Evolutionary conservation across 2,888 invertebrate species (phyloP).

Genomic region (Chironomus tentans): DNA sequence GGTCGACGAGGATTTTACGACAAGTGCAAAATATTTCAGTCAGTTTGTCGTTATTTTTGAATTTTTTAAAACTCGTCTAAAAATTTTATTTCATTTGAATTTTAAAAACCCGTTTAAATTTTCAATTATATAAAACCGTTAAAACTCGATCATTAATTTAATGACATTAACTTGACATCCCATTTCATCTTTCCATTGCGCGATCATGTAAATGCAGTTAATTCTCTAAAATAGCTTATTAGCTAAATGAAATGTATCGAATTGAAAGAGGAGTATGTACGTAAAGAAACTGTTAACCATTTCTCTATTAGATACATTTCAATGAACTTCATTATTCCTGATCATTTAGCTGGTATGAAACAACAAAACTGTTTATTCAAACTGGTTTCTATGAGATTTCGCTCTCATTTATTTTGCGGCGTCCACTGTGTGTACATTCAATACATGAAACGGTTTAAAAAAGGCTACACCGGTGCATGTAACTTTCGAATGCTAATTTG

Average conservation of each 20-base stretch:
- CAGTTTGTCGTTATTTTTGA: too few relatives aligned
- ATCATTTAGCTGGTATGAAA: background rate
- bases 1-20: too few relatives aligned
- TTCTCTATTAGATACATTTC: background rate
- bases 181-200: background rate
- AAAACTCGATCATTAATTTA: background rate
- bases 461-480: conserved; percentile 5
- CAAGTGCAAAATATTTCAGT: too few relatives aligned
- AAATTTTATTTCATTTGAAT: too few relatives aligned
- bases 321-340: conserved; percentile 12
- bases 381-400: conserved; percentile 1
- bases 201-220: too few relatives aligned
- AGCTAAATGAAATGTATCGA: too few relatives aligned
- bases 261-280: too few relatives aligned
- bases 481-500: conserved; percentile 12
- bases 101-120: too few relatives aligned
- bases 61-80: too few relatives aligned
- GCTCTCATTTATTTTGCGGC: conserved; percentile 7
- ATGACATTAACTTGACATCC: background rate
- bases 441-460: background rate
- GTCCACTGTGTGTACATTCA: background rate
- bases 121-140: background rate
- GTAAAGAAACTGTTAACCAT: background rate
- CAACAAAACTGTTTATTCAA: background rate
- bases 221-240: too few relatives aligned